phyloP scores from a whole-genome alignment of 2,113 vertebrate genomes.

The Callionymus lyra region DNA sequence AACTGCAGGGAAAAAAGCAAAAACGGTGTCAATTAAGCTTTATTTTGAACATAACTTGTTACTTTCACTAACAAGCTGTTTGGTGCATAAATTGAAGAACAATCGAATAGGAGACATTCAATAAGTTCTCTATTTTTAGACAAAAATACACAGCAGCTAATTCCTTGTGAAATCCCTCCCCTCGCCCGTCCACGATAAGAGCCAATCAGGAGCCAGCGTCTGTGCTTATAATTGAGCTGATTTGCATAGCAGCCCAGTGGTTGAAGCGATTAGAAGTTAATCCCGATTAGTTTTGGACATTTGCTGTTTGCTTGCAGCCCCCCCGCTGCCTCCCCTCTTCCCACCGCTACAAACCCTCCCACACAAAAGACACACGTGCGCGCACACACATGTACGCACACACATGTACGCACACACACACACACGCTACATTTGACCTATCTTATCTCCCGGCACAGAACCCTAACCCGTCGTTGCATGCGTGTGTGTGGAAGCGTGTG shows the following conservation, averaged over 20 bases:
- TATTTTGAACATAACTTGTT: too few relatives aligned
- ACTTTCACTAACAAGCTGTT: too few relatives aligned
- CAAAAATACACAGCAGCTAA: conserved; percentile 7
- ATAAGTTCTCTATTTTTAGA: conserved; percentile 5
- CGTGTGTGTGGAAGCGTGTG: conserved; percentile 11
- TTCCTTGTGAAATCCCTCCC: conserved; percentile 11
- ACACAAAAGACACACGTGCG: too few relatives aligned
- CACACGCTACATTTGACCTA: conserved; percentile 49
- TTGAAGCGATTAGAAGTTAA: conserved; percentile 65
- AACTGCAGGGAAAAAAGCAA: conserved; percentile 75
- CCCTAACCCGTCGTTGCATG: conserved; percentile 45
- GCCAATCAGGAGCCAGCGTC: conserved; percentile 50
- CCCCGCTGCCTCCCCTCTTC: conserved; percentile 4
- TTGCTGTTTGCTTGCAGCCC: conserved; percentile 54
- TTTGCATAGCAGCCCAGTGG: conserved; percentile 57
- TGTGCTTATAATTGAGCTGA: conserved; percentile 50
- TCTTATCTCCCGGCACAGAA: conserved; percentile 57
- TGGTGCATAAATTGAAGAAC: neutral
- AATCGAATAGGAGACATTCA: conserved; percentile 1
- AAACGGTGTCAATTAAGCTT: conserved; percentile 1
- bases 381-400: too few relatives aligned
- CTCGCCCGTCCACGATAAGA: conserved; percentile 34
- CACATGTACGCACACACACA: conserved; percentile 44
- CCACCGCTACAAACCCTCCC: too few relatives aligned
- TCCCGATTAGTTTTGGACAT: conserved; percentile 62